Base-by-base conservation (phyloP, 53 echinoderm and acorn worm species). In the Echinometra lucunter region DNA sequence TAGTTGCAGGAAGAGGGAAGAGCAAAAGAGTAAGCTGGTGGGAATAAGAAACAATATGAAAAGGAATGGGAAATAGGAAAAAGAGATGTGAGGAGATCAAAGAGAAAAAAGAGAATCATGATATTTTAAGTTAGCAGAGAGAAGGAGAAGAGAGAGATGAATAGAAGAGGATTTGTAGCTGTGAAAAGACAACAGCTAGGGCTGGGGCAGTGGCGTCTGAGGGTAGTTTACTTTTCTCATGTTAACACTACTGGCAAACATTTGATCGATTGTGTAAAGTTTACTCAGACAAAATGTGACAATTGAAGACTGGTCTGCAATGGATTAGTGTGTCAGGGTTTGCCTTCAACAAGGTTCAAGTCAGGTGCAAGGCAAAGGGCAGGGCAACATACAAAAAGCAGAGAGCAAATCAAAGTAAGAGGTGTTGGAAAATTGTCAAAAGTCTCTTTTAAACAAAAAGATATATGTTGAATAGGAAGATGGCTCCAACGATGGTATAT, bases 181-280 rank as follows among this genome's bases (percentile, higher is more conserved):
- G 89, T 60, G 60, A 60, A 58, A 89, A 89, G 89, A 89, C 89
- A 89, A 58, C 58, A 69, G 66, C n/a, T n/a, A n/a, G 91, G 69
- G 67, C 47, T 21, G 47, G 91, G 40, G 91, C 44, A 91, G 91
- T 91, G 91, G 91, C 91, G 66, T 69, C 91, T 67, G 60, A 91
- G 47, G 91, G 12, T n/a, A 69, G 91, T 91, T 91, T 66, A 69
- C 91, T 67, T 45, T 70, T 58, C 27, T 63, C 90, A 90, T 90
- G 90, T 90, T 90, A 90, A 90, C 90, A 67, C 91, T 91, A 66
- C 66, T 53, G 12, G 92, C 78, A 92, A 92, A 92, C 92, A 92
- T 92, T 45, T 55, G 92, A 92, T 92, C 34, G 92, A 74, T 92
- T 92, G 92, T 78, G 92, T 78, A 92, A 92, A 92, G 92, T 92